phyloP scores from a whole-genome alignment of 2,888 invertebrate genomes.

The Drosophila algonquin region DNA sequence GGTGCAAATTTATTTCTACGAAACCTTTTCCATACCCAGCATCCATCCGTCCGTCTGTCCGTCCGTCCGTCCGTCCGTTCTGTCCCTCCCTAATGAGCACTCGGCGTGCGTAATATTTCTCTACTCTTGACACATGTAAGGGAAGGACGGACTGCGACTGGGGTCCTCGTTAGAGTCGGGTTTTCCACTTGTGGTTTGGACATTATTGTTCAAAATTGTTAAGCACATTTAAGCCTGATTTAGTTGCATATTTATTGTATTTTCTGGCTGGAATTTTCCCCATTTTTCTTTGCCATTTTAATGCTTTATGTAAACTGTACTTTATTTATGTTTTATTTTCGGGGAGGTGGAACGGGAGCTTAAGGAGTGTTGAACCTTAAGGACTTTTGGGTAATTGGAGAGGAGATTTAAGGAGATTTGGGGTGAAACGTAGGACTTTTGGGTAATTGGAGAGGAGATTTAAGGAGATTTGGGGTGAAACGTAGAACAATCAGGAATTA shows the following conservation, averaged over 20 bases:
- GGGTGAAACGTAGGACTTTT: neutral
- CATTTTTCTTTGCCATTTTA: constrained; percentile 52
- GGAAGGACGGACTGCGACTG: constrained; percentile 25
- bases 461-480: neutral
- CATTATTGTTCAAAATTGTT: constrained; percentile 79
- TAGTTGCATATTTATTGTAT: constrained; percentile 78
- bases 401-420: neutral
- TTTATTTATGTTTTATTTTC: constrained; percentile 36
- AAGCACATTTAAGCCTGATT: constrained; percentile 80
- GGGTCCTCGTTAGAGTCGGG: constrained; percentile 51
- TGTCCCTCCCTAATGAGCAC: constrained; percentile 74
- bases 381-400: neutral
- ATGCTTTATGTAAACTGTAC: constrained; percentile 74
- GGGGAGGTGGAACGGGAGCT: constrained; percentile 1
- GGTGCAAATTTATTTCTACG: constrained; percentile 81
- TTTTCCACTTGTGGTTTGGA: constrained; percentile 73
- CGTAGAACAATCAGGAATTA: neutral
- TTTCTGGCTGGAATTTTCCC: constrained; percentile 28
- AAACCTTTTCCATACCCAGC: constrained; percentile 66
- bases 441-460: neutral
- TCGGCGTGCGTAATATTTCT: constrained; percentile 78
- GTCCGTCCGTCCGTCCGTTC: constrained; percentile 1
- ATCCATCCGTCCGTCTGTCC: constrained; percentile 13
- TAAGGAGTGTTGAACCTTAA: constrained; percentile 3
- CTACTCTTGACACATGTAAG: constrained; percentile 72